phyloP scores from a whole-genome alignment of 1,140 invertebrate genomes.

The Drosophila simulans region DNA sequence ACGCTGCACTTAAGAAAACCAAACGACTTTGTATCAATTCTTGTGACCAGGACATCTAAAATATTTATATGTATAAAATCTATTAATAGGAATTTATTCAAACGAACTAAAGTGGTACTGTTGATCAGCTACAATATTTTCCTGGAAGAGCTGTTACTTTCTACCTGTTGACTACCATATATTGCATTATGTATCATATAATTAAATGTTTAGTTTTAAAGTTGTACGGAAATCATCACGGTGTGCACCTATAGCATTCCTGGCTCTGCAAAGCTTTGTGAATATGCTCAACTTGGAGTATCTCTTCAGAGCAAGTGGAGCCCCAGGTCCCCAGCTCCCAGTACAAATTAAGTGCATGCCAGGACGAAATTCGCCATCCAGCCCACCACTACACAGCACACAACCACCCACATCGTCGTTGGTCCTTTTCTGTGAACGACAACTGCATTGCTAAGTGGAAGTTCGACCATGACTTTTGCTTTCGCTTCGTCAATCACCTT shows the following conservation, averaged over 20 bases:
- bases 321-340: slow-evolving; percentile 38
- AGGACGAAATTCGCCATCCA: slow-evolving; percentile 22
- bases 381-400: neutral
- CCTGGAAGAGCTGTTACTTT: too few relatives aligned
- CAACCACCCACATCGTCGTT: slow-evolving; percentile 7
- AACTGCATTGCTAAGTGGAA: slow-evolving; percentile 76
- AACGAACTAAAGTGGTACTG: too few relatives aligned
- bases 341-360: slow-evolving; percentile 52
- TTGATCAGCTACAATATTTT: neutral
- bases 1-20: neutral
- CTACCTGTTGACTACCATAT: too few relatives aligned
- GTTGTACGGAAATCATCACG: neutral
- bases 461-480: slow-evolving; percentile 80
- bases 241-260: slow-evolving; percentile 15
- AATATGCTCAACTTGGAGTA: slow-evolving; percentile 12
- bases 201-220: neutral
- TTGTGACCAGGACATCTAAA: neutral
- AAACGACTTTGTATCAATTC: neutral
- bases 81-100: too few relatives aligned
- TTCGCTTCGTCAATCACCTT: slow-evolving; percentile 79
- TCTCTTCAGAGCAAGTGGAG: slow-evolving; percentile 2
- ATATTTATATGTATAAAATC: neutral
- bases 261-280: slow-evolving; percentile 7
- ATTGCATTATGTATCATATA: neutral
- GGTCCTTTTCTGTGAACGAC: slow-evolving; percentile 33